Evolutionary conservation across 2,888 invertebrate genomes (phyloP), one percentile per base, ranked within the genome.

Genomic region (Spicauda simplicius): DNA sequence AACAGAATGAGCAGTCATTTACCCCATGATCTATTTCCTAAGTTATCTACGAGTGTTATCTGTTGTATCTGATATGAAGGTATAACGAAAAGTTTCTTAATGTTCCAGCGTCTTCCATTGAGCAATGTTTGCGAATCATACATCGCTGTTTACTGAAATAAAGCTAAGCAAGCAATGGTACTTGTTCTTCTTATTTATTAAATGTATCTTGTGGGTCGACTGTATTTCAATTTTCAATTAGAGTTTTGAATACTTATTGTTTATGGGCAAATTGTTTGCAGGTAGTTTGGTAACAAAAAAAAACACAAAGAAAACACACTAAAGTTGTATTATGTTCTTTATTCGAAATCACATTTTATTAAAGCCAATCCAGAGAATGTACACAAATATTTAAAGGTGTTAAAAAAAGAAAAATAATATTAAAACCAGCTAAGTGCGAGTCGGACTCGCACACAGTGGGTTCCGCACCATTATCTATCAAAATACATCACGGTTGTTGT

Each of bases 111-210:
- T 77, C 73, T 74, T 77, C 73, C 68, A 86, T 89, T 88, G 82
- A 69, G 88, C 73, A 88, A 89, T 83, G 72, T 86, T 81, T 80
- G 80, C 80, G 70, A 81, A 74, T n/a, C n/a, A n/a, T 45, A 61
- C 66, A 18, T 18, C 18, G 70, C 18, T 67, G 57, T 67, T 67
- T 64, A 61, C 71, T 58, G 62, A 72, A 69, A 65, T 69, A 63
- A 69, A 69, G 64, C 63, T 68, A 30, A 37, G 20, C 52, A 64
- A 64, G 37, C 57, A 57, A 64, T 45, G 0, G 14, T 12, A 20
- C 45, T 45, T 37, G 59, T 45, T 7, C 41, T 59, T 30, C 58
- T 16, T 59, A 25, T 59, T 59, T 48, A 48, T 16, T 48, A 25
- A 48, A 48, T 48, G n/a, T n/a, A 16, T 16, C 5, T 48, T 4